Evolutionary conservation across 2,113 vertebrate species (phyloP).

Genomic region (Pseudopodoces humilis): DNA sequence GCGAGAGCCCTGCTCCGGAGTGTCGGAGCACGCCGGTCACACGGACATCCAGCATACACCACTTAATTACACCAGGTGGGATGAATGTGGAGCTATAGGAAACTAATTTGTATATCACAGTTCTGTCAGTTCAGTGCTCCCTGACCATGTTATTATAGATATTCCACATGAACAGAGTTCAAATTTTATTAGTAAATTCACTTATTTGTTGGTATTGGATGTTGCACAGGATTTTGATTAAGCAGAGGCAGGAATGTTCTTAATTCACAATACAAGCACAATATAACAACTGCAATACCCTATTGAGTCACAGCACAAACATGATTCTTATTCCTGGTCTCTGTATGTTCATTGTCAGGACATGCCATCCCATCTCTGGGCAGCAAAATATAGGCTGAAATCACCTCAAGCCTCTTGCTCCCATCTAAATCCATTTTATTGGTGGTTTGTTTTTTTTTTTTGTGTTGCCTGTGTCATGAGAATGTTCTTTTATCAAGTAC

Average conservation of each 20-base stretch:
- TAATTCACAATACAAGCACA: not conserved
- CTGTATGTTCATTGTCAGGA: not conserved
- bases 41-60: constrained; percentile 79
- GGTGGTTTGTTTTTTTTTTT: not conserved
- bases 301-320: not conserved
- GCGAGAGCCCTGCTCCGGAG: constrained; percentile 77
- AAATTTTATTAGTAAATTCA: not conserved
- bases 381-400: not conserved
- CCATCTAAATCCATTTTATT: not conserved
- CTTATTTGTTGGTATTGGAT: not conserved
- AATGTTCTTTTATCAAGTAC: not conserved
- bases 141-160: not conserved
- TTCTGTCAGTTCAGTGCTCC: not conserved
- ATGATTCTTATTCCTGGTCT: not conserved
- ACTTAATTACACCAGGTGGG: constrained; percentile 84
- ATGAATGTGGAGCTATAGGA: not conserved
- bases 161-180: not conserved
- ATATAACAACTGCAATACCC: not conserved
- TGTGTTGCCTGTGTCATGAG: not conserved
- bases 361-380: not conserved
- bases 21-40: constrained; percentile 73
- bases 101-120: not conserved
- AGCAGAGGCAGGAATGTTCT: not conserved
- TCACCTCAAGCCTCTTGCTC: not conserved
- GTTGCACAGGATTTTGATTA: not conserved